These are phyloP conservation scores for Gasterosteus nipponicus DNA, from an alignment of 2,113 vertebrate species.

Conservation along the genomic window DNA sequence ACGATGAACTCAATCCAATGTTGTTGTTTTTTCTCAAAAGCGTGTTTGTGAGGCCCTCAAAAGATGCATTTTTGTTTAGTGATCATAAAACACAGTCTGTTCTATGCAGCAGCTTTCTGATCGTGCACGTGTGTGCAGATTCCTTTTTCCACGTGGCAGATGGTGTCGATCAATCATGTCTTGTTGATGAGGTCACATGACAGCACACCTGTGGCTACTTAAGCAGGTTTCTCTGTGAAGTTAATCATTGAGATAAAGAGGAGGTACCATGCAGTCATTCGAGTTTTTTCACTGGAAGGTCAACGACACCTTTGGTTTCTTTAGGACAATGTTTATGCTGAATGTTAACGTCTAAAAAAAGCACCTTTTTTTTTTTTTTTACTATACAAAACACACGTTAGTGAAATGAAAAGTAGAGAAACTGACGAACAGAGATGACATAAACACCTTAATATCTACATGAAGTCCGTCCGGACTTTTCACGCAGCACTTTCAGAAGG, in stretches of 20 bases:
- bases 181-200: conserved; percentile 39
- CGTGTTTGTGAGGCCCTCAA: neutral
- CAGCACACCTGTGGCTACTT: conserved; percentile 48
- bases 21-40: conserved; percentile 3
- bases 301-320: neutral
- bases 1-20: neutral
- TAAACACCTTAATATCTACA: conserved; percentile 41
- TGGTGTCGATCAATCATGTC: conserved; percentile 39
- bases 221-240: conserved; percentile 10
- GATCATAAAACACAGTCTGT: neutral
- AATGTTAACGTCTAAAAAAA: neutral
- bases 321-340: neutral
- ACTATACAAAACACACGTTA: neutral
- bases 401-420: neutral
- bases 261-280: neutral
- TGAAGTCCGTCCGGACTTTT: conserved; percentile 10
- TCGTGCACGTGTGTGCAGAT: conserved; percentile 1
- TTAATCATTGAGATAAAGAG: conserved; percentile 20
- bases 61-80: neutral
- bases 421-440: conserved; percentile 8
- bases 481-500: conserved; percentile 13
- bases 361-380: too few relatives aligned
- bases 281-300: neutral
- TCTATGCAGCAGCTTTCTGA: neutral
- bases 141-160: conserved; percentile 1